phyloP scores from a whole-genome alignment of 2,113 vertebrate species.

The Ictidomys tridecemlineatus region DNA sequence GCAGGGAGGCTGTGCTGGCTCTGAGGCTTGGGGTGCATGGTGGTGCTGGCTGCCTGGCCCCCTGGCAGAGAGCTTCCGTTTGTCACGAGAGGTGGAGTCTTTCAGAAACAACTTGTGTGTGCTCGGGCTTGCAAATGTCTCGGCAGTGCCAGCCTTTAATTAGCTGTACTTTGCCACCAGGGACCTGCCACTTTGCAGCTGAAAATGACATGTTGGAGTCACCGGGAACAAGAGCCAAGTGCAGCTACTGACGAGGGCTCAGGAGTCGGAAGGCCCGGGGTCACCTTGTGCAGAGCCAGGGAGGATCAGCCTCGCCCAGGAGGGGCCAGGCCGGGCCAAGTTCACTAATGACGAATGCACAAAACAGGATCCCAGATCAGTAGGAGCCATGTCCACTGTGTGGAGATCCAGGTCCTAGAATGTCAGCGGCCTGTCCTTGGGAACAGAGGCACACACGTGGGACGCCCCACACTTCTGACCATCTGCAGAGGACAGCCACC shows the following conservation, averaged over 20 bases:
- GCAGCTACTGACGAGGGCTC: rapidly evolving
- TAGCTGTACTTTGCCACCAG: not conserved
- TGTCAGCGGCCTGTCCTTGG: not conserved
- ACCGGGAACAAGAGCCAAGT: not conserved
- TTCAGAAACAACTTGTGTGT: rapidly evolving
- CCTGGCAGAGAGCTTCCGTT: not conserved
- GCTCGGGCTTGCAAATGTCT: not conserved
- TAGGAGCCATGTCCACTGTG: rapidly evolving
- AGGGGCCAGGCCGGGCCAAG: not conserved
- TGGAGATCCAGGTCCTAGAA: too few species aligned
- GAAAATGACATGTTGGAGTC: not conserved
- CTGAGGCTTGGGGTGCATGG: rapidly evolving
- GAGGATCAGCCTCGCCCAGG: not conserved
- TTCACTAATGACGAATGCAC: rapidly evolving
- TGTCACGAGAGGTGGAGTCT: not conserved
- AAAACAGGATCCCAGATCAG: too few species aligned
- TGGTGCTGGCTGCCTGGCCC: not conserved
- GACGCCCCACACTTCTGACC: rapidly evolving
- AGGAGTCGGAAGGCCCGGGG: not conserved
- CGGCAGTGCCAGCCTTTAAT: not conserved
- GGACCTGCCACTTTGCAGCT: not conserved
- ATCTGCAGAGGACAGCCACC: not conserved
- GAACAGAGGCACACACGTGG: not conserved
- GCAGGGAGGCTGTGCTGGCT: not conserved
- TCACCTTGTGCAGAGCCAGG: rapidly evolving